Evolutionary conservation across 2,888 invertebrate species (phyloP).

Genomic region (Euplexia lucipara): DNA sequence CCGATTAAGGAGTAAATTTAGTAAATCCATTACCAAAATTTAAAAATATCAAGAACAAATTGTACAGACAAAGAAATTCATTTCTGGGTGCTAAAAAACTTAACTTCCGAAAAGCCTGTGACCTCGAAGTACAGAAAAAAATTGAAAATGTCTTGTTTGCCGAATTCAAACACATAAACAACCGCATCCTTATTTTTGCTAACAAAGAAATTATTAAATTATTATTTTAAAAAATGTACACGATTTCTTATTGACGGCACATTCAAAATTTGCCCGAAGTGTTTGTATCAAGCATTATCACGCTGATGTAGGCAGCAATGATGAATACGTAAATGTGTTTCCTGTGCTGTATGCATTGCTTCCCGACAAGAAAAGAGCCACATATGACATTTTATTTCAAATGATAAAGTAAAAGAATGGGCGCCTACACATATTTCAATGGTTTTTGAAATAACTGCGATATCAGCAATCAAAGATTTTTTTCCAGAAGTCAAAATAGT

Average conservation of each 20-base stretch:
- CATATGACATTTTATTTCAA: too few species aligned
- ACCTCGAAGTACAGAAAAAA: slow-evolving; percentile 27
- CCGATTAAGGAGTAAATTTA: slow-evolving; percentile 30
- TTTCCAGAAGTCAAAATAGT: slow-evolving; percentile 26
- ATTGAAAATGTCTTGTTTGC: slow-evolving; percentile 42
- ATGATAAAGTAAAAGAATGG: too few species aligned
- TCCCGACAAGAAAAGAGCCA: slow-evolving; percentile 47
- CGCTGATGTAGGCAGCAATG: slow-evolving; percentile 46
- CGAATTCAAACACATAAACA: slow-evolving; percentile 23
- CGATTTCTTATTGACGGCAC: slow-evolving; percentile 37
- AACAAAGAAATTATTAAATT: slow-evolving; percentile 57
- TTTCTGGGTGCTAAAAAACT: slow-evolving; percentile 36
- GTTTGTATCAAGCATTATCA: slow-evolving; percentile 44
- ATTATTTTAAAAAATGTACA: slow-evolving; percentile 36
- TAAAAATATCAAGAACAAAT: slow-evolving; percentile 32
- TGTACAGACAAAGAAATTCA: slow-evolving; percentile 35
- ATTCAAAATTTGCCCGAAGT: slow-evolving; percentile 42
- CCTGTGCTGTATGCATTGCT: slow-evolving; percentile 52
- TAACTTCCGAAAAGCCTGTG: slow-evolving; percentile 27
- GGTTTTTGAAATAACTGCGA: too few species aligned
- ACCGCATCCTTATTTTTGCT: slow-evolving; percentile 25
- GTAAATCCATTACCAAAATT: slow-evolving; percentile 32
- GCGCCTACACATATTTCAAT: too few species aligned
- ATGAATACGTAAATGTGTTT: slow-evolving; percentile 45
- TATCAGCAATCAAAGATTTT: too few species aligned